Base-by-base conservation (phyloP, 30 jellyfish, hydroid and myxozoan genomes). In the Mastigias papua region DNA sequence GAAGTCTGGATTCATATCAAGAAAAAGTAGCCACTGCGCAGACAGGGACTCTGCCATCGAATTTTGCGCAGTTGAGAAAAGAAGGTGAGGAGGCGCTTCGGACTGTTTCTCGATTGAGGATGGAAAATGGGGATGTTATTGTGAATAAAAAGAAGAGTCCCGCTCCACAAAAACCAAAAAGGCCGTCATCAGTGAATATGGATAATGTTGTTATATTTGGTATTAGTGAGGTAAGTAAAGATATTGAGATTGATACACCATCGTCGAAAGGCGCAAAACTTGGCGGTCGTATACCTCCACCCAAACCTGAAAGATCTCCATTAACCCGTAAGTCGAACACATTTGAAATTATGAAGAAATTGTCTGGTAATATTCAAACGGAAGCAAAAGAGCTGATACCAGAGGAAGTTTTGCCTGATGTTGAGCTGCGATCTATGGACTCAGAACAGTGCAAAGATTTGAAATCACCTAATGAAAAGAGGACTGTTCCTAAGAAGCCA, bases 51-150 rank as follows among this genome's bases (percentile, higher is more conserved):
- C 46, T 22, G 27, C 42, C 21, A 37, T 49, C 26, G 25, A 37
- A 17, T 50, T 28, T 48, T 30, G 85, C 26, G 60, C 76, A 82
- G 34, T n/a, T 82, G 48, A 19, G 94, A 5, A 62, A 50, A 29
- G 94, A 85, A 42, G 94, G 94, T 4, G 49, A 72, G 68, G 94
- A 85, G 29, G 94, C 94, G 17, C 69, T 85, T 21, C 82, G 70
- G 20, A 20, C 61, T 10, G 83, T 85, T 1, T 85, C 88, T 4
- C 85, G 57, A 32, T 42, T 85, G 19, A 69, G 64, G 33, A 81
- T 16, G 37, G 86, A 69, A 64, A 77, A 74, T 30, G 51, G 66
- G 42, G 85, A 77, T 48, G 20, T 63, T 16, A 27, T 20, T n/a
- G 88, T 22, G 1, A 58, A 28, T 20, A 54, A 54, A 46, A 71